phyloP scores from a whole-genome alignment of 2,888 invertebrate species.

The Patella pellucida region DNA sequence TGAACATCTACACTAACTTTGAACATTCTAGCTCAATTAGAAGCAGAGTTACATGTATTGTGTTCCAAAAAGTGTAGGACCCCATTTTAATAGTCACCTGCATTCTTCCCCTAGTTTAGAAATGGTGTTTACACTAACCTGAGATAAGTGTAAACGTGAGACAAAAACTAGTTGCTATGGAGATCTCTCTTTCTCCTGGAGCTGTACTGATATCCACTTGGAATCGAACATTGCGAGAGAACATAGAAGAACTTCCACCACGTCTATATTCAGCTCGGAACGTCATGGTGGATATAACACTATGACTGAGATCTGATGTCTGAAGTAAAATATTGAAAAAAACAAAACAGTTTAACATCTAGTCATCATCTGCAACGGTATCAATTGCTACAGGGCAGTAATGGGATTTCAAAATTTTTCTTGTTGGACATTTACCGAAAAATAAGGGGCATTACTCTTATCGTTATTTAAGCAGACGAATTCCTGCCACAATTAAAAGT shows the following conservation, averaged over 20 bases:
- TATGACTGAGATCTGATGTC: slow-evolving; percentile 78
- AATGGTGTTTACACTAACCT: slow-evolving; percentile 75
- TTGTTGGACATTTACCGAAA: too few species aligned
- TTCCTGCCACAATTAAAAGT: too few species aligned
- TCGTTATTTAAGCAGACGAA: too few species aligned
- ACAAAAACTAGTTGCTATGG: slow-evolving; percentile 79
- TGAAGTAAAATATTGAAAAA: slow-evolving; percentile 35
- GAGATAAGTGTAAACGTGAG: slow-evolving; percentile 94
- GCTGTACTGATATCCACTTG: slow-evolving; percentile 75
- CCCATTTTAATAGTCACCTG: background rate
- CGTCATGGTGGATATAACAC: slow-evolving; percentile 97
- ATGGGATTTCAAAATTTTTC: too few species aligned
- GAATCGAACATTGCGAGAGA: slow-evolving; percentile 94
- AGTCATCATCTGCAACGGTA: too few species aligned
- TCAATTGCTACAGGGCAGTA: too few species aligned
- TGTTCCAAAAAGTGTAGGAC: background rate
- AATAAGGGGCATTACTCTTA: too few species aligned
- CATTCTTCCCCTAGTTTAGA: background rate
- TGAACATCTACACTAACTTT: too few species aligned
- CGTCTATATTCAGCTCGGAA: slow-evolving; percentile 98
- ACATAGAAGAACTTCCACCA: slow-evolving; percentile 89
- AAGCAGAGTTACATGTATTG: background rate
- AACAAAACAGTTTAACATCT: too few species aligned
- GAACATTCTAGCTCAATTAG: background rate
- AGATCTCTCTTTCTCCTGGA: slow-evolving; percentile 54